Evolutionary conservation across 2,888 invertebrate genomes (phyloP).

Genomic region (Hipparchia semele): DNA sequence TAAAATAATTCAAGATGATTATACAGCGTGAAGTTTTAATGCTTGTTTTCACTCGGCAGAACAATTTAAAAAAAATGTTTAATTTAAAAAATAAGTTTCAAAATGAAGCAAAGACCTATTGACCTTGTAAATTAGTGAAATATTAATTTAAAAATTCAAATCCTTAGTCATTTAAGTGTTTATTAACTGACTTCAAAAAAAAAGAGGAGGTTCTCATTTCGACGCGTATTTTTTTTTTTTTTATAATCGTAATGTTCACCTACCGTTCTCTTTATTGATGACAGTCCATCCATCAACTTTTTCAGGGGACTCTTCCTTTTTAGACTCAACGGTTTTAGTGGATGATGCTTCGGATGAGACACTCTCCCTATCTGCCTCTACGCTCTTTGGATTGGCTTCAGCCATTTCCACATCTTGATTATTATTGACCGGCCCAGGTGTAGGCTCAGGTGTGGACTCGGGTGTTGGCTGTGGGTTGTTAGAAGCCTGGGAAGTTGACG

Average conservation of each 20-base stretch:
- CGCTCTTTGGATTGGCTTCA: conserved; percentile 45
- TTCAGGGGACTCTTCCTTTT: conserved; percentile 38
- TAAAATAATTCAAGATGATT: too few relatives aligned
- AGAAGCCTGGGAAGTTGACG: conserved; percentile 35
- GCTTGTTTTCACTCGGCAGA: too few relatives aligned
- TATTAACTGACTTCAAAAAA: too few relatives aligned
- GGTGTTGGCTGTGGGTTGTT: conserved; percentile 20
- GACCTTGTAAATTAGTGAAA: too few relatives aligned
- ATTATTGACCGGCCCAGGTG: conserved; percentile 12
- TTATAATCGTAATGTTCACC: conserved; percentile 11
- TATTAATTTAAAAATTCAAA: too few relatives aligned
- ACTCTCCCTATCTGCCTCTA: conserved; percentile 40
- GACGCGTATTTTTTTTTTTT: too few relatives aligned
- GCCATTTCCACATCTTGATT: conserved; percentile 52
- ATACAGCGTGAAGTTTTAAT: too few relatives aligned
- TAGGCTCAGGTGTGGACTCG: too few relatives aligned
- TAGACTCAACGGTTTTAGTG: conserved; percentile 26
- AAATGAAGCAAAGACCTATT: too few relatives aligned
- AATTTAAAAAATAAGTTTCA: too few relatives aligned
- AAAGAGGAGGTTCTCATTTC: too few relatives aligned
- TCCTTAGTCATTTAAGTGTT: background rate
- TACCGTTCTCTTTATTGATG: conserved; percentile 71
- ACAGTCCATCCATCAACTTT: conserved; percentile 69
- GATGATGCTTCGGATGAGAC: conserved; percentile 32
- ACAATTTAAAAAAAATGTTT: too few relatives aligned